Evolutionary conservation across 2,113 vertebrate genomes (phyloP), one percentile per base, ranked within the genome.

Genomic region (Oryzias melastigma): DNA sequence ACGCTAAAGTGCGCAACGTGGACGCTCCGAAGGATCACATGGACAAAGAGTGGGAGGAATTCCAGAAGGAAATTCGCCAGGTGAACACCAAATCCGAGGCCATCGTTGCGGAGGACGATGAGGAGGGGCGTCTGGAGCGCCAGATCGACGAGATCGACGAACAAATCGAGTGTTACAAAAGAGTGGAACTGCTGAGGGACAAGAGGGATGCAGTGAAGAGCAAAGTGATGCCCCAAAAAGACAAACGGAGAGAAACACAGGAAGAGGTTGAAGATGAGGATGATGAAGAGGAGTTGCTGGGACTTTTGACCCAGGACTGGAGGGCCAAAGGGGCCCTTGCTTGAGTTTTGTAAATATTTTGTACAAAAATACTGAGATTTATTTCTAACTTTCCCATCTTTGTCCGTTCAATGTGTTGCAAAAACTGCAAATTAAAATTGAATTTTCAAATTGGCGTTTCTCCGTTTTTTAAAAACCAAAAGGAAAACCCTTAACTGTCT

Each of bases 21-120:
- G 96, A 99, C 54, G 94, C 96, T 17, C 97, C 97, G 0, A 96
- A 97, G 71, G 97, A 98, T 75, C 95, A 96, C 22, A 94, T 98
- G 96, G 95, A 98, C 88, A 98, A 96, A 80, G 97, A 99, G 79
- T 99, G 97, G 97, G 97, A 98, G 78, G 96, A 99, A 83, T 99
- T 99, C 85, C 97, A 99, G 57, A 98, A 98, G 80, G 97, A 94
- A 84, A 98, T 98, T 61, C 90, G 96, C 54, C 95, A 97, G 84
- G 95, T 98, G 66, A 98, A 94, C 90, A 98, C 89, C 1, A 94
- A 96, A 42, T 99, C 97, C 1, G 97, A 98, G 71, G 97, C 97
- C 55, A 98, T 99, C 40, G 95, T 98, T 43, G 96, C 95, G 0
- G 96, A 96, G 86, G 96, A 98, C 46, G 97, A 99, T 76, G 97